Conservation (phyloP, 2,113 vertebrate species). For the Chloropsis hardwickii region DNA sequence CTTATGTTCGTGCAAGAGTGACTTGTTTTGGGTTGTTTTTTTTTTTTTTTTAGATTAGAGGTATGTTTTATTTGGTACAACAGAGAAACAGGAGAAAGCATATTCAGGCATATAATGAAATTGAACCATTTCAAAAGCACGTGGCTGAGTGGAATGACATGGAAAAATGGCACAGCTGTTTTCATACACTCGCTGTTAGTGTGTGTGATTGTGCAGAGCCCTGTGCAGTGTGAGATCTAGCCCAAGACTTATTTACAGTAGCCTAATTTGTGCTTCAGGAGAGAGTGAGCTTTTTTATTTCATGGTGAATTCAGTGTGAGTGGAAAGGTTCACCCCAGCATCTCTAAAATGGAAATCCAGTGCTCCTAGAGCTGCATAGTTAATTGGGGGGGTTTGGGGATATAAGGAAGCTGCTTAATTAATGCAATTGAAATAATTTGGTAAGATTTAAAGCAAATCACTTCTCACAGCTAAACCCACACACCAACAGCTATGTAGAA, state of each 20-base stretch:
- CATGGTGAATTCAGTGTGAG: background rate
- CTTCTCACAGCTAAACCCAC: background rate
- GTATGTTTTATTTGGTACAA: background rate
- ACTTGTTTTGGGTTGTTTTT: background rate
- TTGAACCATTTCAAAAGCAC: background rate
- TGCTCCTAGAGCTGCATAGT: background rate
- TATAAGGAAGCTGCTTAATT: background rate
- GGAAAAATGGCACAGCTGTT: background rate
- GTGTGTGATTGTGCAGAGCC: background rate
- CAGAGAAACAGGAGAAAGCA: background rate
- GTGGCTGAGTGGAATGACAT: background rate
- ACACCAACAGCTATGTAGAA: background rate
- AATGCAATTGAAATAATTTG: background rate
- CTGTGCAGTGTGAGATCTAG: background rate
- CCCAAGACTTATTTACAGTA: background rate
- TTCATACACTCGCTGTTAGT: background rate
- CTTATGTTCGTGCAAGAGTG: background rate
- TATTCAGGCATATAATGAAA: background rate
- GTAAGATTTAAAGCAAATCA: background rate
- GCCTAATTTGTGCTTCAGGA: background rate
- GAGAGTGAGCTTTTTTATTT: background rate
- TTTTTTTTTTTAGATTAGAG: background rate
- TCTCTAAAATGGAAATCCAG: background rate
- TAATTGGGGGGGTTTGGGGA: background rate
- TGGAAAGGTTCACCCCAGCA: background rate